A percentile compares a stretch with the other conserved stretches of the same genome.
Conservation (phyloP, 92 coral and sea anemone species). For the Palythoa caribaeorum region DNA sequence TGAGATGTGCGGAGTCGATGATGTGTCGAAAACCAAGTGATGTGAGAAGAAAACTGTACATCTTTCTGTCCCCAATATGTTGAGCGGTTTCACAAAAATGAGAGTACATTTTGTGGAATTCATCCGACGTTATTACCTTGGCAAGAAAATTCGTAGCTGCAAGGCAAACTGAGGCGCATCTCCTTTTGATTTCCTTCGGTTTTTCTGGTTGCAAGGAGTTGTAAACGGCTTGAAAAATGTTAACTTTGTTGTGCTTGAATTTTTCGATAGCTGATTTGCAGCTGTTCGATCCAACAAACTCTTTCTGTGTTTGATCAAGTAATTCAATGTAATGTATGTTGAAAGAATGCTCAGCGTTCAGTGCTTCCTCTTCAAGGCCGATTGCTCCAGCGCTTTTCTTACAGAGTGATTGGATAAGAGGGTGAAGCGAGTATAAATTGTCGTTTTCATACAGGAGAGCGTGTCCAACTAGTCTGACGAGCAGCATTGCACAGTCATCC, state of each 20-base stretch:
- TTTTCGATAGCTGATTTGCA: conserved; percentile 42
- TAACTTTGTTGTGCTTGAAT: conserved; percentile 18
- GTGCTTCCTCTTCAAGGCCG: conserved; percentile 43
- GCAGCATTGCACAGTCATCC: conserved; percentile 11
- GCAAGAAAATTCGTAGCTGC: conserved; percentile 54
- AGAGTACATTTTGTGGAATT: conserved; percentile 44
- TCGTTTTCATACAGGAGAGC: conserved; percentile 65
- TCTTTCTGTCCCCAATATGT: conserved; percentile 1
- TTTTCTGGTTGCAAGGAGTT: conserved; percentile 19
- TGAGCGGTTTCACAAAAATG: conserved; percentile 26
- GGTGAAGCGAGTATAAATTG: conserved; percentile 67
- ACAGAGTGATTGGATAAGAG: conserved; percentile 75
- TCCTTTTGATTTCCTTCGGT: conserved; percentile 13
- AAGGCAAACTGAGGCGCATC: conserved; percentile 54
- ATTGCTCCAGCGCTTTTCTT: conserved; percentile 44
- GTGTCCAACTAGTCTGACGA: conserved; percentile 44
- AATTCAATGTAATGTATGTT: conserved; percentile 34
- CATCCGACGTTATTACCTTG: conserved; percentile 49
- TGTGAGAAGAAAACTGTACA: no score
- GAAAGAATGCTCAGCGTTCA: conserved; percentile 23
- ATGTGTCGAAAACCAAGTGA: no score
- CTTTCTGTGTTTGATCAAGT: conserved; percentile 45
- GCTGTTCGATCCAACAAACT: conserved; percentile 46
- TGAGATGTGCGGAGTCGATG: no score
- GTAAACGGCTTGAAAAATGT: conserved; percentile 53